phyloP scores from a whole-genome alignment of 2,888 invertebrate genomes.

The Dione vanillae region DNA sequence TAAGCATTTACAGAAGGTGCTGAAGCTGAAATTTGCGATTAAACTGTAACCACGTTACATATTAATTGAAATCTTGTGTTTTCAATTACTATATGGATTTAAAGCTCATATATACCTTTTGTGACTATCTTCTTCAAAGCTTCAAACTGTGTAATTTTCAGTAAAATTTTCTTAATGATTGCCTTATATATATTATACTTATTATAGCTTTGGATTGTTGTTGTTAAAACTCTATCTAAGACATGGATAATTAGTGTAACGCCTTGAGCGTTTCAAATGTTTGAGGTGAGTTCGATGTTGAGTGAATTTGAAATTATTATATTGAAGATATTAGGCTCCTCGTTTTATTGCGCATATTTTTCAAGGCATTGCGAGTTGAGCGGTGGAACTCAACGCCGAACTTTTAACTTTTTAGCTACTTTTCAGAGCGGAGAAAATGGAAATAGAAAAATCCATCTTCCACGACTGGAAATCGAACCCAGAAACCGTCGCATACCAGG shows the following conservation, averaged over 20 bases:
- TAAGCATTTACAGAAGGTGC: not conserved
- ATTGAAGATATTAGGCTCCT: not conserved
- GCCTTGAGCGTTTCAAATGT: not conserved
- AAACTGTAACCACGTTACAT: constrained; percentile 2
- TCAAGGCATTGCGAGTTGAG: no score
- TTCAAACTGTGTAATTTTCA: not conserved
- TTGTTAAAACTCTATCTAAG: not conserved
- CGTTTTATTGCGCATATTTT: no score
- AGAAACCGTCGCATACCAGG: no score
- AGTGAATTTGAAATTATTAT: not conserved
- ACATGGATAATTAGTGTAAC: constrained; percentile 2
- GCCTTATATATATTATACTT: not conserved
- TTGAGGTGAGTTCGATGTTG: constrained; percentile 12
- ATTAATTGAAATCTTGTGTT: constrained; percentile 27
- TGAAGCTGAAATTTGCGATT: not conserved
- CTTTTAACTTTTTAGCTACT: no score
- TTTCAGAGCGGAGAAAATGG: no score
- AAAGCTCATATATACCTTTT: not conserved
- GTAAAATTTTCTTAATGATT: not conserved
- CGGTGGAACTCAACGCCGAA: no score
- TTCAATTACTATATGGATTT: constrained; percentile 2
- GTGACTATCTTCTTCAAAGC: not conserved
- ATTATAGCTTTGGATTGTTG: not conserved
- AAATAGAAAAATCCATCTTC: no score
- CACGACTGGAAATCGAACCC: no score